Base-by-base conservation (phyloP, 2,113 vertebrate species). In the Meles meles region DNA sequence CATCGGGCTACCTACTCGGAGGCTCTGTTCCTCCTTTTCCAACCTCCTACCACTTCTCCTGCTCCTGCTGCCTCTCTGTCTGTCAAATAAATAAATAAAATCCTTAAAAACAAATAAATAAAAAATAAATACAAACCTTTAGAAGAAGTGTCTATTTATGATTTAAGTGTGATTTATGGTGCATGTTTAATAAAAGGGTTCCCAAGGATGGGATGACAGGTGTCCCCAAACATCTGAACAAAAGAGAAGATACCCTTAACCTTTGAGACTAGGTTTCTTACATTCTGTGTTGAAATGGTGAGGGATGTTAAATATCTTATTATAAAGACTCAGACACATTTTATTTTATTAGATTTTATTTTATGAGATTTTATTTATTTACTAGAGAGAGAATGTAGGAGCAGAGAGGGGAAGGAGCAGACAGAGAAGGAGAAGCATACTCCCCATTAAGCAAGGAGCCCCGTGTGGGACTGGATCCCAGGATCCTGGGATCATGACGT, bases 241-340 rank as follows among this genome's bases (percentile, higher is more conserved):
- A n/a, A n/a, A 42, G 2, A 10, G 4, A 7, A 6, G 37, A 44
- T 18, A 7, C 8, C 8, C 11, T 18, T 21, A 7, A 3, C 27
- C 23, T n/a, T 34, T 31, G 74, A 63, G 63, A 87, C 42, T 2
- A 6, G 42, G 15, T 29, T 47, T 31, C 23, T 34, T 7, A 31
- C 4, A 2, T 0, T 13, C 31, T 31, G 14, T 77, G n/a, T 37
- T 31, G 23, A 57, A 1, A 37, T 17, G 57, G 29, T 11, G 37
- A 44, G 42, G 27, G 29, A 2, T 12, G 5, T 20, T 0, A 8
- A 59, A 18, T 2, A 0, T 71, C 59, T 39, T 34, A 29, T 13
- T 20, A 13, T 2, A 21, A 39, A 6, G 6, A 14, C 49, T 34
- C 13, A 47, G 14, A 59, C 14, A 52, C 71, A 14, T 42, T 31